phyloP scores from a whole-genome alignment of 2,113 vertebrate species.

The Eleginops maclovinus region DNA sequence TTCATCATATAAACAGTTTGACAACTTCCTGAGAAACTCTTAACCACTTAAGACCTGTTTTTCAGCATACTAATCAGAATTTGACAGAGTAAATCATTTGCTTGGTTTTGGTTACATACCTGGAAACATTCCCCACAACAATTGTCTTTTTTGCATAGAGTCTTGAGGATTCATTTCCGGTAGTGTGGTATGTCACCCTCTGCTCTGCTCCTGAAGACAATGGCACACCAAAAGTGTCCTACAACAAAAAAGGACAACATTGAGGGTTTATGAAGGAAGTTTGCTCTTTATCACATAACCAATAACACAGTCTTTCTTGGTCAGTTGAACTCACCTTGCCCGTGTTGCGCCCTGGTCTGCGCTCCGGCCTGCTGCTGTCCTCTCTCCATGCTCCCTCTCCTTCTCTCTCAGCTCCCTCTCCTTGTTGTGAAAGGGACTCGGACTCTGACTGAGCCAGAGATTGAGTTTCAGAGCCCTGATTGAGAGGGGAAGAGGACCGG shows the following conservation, averaged over 20 bases:
- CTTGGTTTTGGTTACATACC: slow-evolving; percentile 80
- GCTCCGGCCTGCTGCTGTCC: slow-evolving; percentile 83
- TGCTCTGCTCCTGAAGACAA: slow-evolving; percentile 85
- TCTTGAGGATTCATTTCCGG: slow-evolving; percentile 91
- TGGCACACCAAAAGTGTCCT: slow-evolving; percentile 89
- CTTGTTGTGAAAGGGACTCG: slow-evolving; percentile 93
- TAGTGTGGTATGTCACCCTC: slow-evolving; percentile 85
- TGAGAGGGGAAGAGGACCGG: slow-evolving; percentile 94
- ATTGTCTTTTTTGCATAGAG: slow-evolving; percentile 98
- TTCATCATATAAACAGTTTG: background rate
- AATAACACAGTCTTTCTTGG: background rate
- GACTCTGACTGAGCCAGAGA: slow-evolving; percentile 94
- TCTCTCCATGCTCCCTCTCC: slow-evolving; percentile 82
- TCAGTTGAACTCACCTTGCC: slow-evolving; percentile 83
- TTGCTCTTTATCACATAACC: background rate
- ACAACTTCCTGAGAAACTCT: background rate
- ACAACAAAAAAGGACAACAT: slow-evolving; percentile 46
- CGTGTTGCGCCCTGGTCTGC: slow-evolving; percentile 86
- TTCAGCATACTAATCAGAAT: background rate
- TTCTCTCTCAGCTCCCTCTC: slow-evolving; percentile 86
- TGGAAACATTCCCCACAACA: slow-evolving; percentile 98
- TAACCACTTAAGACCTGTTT: background rate
- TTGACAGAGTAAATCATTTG: too few relatives aligned
- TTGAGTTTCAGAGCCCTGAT: slow-evolving; percentile 94
- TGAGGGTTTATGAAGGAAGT: background rate